A percentile compares a stretch with the other conserved stretches of the same genome.
Conservation (phyloP, 2,113 vertebrate species). For the Narcine bancroftii region DNA sequence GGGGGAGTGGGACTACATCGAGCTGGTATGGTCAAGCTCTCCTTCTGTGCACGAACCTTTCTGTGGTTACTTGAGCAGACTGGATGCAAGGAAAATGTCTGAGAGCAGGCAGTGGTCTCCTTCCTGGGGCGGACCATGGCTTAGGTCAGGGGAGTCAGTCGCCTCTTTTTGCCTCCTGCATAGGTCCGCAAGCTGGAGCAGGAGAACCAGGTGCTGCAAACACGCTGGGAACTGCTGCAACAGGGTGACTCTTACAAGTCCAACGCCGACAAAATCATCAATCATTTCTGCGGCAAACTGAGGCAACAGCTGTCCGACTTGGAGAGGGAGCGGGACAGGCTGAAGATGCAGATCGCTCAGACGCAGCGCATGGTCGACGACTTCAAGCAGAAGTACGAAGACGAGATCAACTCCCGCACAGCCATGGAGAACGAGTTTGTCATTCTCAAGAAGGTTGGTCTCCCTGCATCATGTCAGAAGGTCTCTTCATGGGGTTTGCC, state of each 20-base stretch:
- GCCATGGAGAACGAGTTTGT: constrained; percentile 60
- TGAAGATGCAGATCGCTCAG: constrained; percentile 49
- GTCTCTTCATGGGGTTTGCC: no score
- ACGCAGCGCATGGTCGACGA: constrained; percentile 48
- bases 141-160: no score
- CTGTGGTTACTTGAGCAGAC: no score
- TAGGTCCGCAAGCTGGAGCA: constrained; percentile 60
- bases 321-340: constrained; percentile 48
- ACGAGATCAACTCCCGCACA: constrained; percentile 47
- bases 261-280: constrained; percentile 50
- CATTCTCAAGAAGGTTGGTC: constrained; percentile 56
- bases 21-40: no score
- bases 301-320: constrained; percentile 51
- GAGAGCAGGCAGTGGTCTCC: no score
- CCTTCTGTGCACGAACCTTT: no score
- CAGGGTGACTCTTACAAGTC: constrained; percentile 53
- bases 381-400: constrained; percentile 54
- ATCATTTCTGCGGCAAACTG: constrained; percentile 47
- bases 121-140: no score
- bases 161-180: neutral
- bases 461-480: no score
- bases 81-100: no score
- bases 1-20: no score
- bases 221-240: constrained; percentile 54
- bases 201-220: constrained; percentile 56